Base-by-base conservation (phyloP, 2,797 vertebrate genomes). In the Hydrocynus forskahlii region DNA sequence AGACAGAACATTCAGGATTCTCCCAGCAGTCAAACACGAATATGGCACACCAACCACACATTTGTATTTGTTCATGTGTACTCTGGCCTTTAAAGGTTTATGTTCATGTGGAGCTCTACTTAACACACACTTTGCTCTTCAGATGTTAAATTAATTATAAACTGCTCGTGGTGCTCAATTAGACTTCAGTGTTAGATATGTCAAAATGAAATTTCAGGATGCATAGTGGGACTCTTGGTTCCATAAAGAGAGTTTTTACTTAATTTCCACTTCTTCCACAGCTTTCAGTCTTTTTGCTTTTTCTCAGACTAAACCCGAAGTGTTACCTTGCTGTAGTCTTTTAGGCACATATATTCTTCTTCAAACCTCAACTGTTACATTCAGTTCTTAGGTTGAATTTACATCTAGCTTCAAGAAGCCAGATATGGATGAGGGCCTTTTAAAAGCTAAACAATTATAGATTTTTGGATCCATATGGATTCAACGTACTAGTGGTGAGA, bases 101-200 rank as follows among this genome's bases (percentile, higher is more conserved):
- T 78, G 48, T 77, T 60, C 35, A 40, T 17, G 23, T 25, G 50
- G 40, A 59, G 60, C 64, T 19, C 69, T 60, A 76, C 76, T 63
- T 25, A 62, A 73, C 76, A 59, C 79, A 59, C 38, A 19, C 75
- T 76, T 76, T 50, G 66, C 52, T 57, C 55, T 69, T 21, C 55
- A 76, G 14, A 68, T 19, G 10, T 74, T 52, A 14, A 35, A n/a
- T 9, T 45, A 45, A 17, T 64, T 14, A 9, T 45, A 55, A 75
- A 71, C 21, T 52, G 48, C 35, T 54, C 19, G 14, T 55, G 70
- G 35, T 74, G 78, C n/a, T 66, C n/a, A 69, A 23, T 25, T 17
- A 25, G 21, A 63, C 25, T 48, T 63, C 38, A 59, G 71, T 75
- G 10, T 68, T 38, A 55, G 40, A 17, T 29, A n/a, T 45, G 17